phyloP scores from a whole-genome alignment of 2,797 vertebrate genomes.

The Odontamblyopus rebecca region DNA sequence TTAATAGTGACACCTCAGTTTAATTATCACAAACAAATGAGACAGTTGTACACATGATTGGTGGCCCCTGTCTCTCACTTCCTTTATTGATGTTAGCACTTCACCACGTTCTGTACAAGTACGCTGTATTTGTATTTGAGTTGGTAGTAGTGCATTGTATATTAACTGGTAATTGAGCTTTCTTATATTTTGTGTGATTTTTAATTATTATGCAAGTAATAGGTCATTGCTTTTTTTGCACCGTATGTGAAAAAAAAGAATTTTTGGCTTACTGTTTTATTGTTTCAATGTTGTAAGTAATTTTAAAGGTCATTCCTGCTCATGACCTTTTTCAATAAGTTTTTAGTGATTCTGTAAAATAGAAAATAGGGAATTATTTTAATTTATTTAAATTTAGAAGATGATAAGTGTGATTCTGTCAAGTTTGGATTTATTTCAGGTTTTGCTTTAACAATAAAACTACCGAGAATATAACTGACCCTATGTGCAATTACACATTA shows the following conservation, averaged over 20 bases:
- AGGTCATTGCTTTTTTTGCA: neutral
- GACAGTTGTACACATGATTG: slow-evolving; percentile 49
- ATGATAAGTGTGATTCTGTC: neutral
- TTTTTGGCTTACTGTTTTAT: neutral
- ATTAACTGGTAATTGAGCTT: neutral
- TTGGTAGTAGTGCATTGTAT: neutral
- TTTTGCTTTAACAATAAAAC: neutral
- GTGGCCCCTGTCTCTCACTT: slow-evolving; percentile 42
- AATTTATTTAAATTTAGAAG: neutral
- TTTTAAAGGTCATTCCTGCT: neutral
- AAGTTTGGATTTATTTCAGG: too few relatives aligned
- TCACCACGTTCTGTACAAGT: slow-evolving; percentile 25
- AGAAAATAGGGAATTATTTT: neutral
- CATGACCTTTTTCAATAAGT: neutral
- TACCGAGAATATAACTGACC: neutral
- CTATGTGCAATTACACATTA: neutral
- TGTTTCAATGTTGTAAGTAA: neutral
- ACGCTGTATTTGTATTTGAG: slow-evolving; percentile 1
- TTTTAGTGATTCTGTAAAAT: neutral
- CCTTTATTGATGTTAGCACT: slow-evolving; percentile 48
- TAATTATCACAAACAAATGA: slow-evolving; percentile 63
- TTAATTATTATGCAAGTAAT: neutral
- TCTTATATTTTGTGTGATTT: neutral
- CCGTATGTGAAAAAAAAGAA: neutral
- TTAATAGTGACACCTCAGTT: slow-evolving; percentile 52